Percentiles rank a stretch among this genome's conserved stretches.
Evolutionary conservation across 2,113 vertebrate genomes (phyloP).

Genomic region (Pongo pygmaeus): DNA sequence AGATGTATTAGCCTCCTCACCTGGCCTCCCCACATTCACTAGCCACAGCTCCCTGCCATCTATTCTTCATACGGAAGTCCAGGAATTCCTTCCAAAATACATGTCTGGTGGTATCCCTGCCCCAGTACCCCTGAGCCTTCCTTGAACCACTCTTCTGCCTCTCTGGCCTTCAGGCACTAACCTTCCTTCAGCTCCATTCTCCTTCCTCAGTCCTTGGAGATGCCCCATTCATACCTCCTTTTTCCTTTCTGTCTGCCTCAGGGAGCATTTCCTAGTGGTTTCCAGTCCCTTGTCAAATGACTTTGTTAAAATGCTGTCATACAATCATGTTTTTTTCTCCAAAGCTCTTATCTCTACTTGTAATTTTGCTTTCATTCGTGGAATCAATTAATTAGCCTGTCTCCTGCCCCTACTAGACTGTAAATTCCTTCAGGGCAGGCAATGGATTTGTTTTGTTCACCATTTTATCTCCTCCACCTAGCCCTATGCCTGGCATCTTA

Average conservation of each 20-base stretch:
- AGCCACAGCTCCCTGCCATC: not conserved
- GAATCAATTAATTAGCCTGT: not conserved
- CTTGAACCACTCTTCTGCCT: not conserved
- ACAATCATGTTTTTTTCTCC: not conserved
- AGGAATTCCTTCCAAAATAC: not conserved
- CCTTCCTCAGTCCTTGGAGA: not conserved
- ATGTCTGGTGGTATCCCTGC: rapidly evolving
- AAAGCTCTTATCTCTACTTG: not conserved
- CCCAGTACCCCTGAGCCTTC: not conserved
- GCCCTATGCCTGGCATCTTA: not conserved
- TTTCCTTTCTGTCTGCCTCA: not conserved
- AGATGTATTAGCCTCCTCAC: not conserved
- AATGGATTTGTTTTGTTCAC: not conserved
- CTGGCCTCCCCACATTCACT: not conserved
- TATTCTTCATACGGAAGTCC: not conserved
- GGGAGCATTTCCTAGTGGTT: not conserved
- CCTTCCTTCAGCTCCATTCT: not conserved
- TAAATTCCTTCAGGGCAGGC: not conserved
- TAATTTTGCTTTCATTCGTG: constrained; percentile 28
- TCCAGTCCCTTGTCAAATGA: not conserved
- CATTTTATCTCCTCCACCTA: not conserved
- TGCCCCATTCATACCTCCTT: too few relatives aligned
- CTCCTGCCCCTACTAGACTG: not conserved
- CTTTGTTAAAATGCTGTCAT: constrained; percentile 1
- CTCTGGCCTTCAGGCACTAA: not conserved